Conservation (phyloP, 2,888 invertebrate species). For the Cephus nigrinus region DNA sequence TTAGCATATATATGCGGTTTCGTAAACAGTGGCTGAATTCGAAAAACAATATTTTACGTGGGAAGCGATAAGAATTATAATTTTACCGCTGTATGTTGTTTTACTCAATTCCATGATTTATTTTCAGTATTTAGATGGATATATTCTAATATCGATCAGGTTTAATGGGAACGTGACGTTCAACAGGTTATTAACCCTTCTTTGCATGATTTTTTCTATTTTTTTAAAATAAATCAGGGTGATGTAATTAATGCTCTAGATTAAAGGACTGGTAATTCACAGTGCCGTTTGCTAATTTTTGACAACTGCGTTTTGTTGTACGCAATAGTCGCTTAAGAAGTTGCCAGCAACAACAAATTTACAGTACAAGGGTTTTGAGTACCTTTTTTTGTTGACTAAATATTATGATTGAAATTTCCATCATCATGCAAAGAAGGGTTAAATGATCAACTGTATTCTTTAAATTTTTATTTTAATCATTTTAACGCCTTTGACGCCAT, state of each 20-base stretch:
- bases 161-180: background rate
- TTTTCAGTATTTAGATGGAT: background rate
- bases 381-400: too few species aligned
- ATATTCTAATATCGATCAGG: background rate
- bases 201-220: too few species aligned
- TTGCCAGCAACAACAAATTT: too few species aligned
- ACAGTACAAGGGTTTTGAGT: too few species aligned
- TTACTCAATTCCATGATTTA: background rate
- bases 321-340: too few species aligned
- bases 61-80: background rate
- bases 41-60: background rate
- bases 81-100: background rate
- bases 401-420: too few species aligned
- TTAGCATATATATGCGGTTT: background rate
- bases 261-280: too few species aligned
- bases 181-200: background rate
- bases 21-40: background rate
- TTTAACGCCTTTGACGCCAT: background rate
- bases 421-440: too few species aligned
- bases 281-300: too few species aligned
- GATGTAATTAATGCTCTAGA: too few species aligned
- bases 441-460: background rate
- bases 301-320: too few species aligned
- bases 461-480: background rate
- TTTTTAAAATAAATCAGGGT: too few species aligned